Percentiles rank a stretch among this genome's conserved stretches.
phyloP scores from a whole-genome alignment of 2,888 invertebrate species.

The Keiferia lycopersicella region DNA sequence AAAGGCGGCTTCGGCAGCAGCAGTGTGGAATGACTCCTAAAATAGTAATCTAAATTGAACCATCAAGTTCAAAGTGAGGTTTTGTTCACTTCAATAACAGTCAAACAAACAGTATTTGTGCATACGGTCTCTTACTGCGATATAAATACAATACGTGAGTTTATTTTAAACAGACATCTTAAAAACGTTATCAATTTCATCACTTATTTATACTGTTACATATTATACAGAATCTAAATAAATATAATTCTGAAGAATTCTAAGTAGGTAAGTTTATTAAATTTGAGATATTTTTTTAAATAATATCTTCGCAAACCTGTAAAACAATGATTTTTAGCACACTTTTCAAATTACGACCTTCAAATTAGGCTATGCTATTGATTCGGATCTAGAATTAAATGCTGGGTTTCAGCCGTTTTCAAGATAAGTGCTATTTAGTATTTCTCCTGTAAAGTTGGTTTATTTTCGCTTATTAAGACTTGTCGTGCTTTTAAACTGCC shows the following conservation, averaged over 20 bases:
- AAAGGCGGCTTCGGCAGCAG: neutral
- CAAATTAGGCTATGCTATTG: too few species aligned
- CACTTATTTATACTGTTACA: too few species aligned
- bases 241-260: too few species aligned
- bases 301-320: too few species aligned
- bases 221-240: too few species aligned
- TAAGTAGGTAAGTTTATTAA: too few species aligned
- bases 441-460: neutral
- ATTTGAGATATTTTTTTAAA: too few species aligned
- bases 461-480: slow-evolving; percentile 15
- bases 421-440: neutral
- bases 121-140: neutral
- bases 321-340: too few species aligned
- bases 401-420: neutral
- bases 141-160: neutral
- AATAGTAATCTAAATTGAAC: slow-evolving; percentile 21
- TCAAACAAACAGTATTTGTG: neutral
- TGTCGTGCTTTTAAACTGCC: slow-evolving; percentile 38
- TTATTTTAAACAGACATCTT: slow-evolving; percentile 7
- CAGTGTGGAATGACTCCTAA: slow-evolving; percentile 8
- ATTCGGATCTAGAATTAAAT: too few species aligned
- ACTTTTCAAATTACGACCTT: too few species aligned
- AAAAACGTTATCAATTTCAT: too few species aligned
- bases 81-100: slow-evolving; percentile 8
- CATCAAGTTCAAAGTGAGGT: slow-evolving; percentile 36